These are phyloP conservation scores for Campoletis raptor DNA, from an alignment of 2,888 invertebrate genomes.

Conservation along the genomic window DNA sequence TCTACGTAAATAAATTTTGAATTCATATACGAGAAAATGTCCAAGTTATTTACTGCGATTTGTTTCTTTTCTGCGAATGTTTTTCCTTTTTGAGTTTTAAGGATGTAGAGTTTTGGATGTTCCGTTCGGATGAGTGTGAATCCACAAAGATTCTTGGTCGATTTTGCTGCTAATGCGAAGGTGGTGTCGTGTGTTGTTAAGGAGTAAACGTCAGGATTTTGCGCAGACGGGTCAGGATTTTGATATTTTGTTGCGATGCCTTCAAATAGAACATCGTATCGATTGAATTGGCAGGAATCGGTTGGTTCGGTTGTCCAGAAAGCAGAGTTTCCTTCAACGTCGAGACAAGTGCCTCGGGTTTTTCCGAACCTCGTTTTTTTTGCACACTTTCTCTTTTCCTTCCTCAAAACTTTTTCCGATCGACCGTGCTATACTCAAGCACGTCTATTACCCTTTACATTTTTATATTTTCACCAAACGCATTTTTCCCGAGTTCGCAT, in stretches of 20 bases:
- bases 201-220: slow-evolving; percentile 6
- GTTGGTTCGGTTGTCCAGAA: neutral
- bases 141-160: slow-evolving; percentile 7
- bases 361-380: no score
- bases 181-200: slow-evolving; percentile 29
- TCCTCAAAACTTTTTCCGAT: no score
- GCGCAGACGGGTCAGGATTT: neutral
- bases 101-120: slow-evolving; percentile 33
- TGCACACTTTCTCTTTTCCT: no score
- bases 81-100: slow-evolving; percentile 17
- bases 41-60: slow-evolving; percentile 34
- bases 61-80: neutral
- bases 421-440: no score
- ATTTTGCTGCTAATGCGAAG: slow-evolving; percentile 28
- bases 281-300: neutral
- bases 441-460: no score
- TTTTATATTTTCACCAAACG: no score
- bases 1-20: no score
- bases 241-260: neutral
- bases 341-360: no score
- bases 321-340: no score
- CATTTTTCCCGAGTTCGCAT: no score
- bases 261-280: neutral
- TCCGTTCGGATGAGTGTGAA: slow-evolving; percentile 38
- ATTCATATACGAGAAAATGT: no score